phyloP scores from a whole-genome alignment of 1,140 invertebrate genomes.

The Odontomachus brunneus region DNA sequence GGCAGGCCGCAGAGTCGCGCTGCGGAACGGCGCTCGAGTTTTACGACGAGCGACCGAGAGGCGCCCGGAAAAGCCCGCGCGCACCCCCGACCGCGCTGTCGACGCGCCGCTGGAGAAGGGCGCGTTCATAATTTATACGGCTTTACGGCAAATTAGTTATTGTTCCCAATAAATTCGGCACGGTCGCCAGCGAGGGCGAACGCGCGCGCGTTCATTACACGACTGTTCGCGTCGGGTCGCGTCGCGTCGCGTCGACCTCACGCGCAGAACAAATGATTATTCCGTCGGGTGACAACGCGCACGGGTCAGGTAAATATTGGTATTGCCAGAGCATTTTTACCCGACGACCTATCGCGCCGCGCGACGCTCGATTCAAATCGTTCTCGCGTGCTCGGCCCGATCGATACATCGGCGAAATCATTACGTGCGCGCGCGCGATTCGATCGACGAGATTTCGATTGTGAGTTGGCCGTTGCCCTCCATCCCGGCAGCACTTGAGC shows the following conservation, averaged over 20 bases:
- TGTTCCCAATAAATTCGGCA: constrained; percentile 70
- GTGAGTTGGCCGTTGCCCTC: no score
- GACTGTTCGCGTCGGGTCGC: no score
- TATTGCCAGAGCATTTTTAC: background rate
- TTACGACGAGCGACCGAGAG: constrained; percentile 31
- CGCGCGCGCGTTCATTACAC: background rate
- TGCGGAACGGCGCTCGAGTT: background rate
- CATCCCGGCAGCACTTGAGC: no score
- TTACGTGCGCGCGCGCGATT: background rate
- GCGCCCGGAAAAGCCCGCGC: background rate
- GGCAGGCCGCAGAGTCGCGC: constrained; percentile 46
- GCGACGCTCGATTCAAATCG: background rate
- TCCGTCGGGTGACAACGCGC: background rate
- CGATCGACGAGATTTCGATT: background rate
- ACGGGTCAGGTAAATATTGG: constrained; percentile 26
- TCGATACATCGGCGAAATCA: background rate
- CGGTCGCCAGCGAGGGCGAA: background rate
- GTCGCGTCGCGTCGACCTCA: background rate
- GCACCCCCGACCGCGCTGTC: background rate
- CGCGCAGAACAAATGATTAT: constrained; percentile 25
- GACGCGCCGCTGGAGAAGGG: constrained; percentile 10
- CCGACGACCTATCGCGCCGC: background rate
- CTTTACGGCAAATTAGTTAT: constrained; percentile 78
- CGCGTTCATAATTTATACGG: constrained; percentile 77
- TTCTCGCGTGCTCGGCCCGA: background rate